Evolutionary conservation across 2,113 vertebrate genomes (phyloP).

Genomic region (Chlorocebus sabaeus): DNA sequence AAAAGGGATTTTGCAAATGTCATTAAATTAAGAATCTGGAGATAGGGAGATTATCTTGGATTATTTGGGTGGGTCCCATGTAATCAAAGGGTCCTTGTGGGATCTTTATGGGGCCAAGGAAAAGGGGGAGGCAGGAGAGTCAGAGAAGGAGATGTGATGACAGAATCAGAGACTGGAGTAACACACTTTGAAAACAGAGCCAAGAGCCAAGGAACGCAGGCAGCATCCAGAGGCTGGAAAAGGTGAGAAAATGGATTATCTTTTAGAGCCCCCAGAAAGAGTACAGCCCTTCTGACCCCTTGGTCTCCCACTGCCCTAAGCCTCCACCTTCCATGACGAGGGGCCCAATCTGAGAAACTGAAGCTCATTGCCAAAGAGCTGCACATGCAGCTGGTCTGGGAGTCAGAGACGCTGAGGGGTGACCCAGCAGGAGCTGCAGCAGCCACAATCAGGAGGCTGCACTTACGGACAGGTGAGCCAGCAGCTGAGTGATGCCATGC

Average conservation of each 20-base stretch:
- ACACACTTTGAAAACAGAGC: neutral
- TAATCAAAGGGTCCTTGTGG: neutral
- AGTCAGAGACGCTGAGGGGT: neutral
- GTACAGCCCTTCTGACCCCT: neutral
- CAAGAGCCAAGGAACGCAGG: neutral
- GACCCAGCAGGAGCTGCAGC: neutral
- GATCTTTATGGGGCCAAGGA: neutral
- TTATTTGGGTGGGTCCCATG: neutral
- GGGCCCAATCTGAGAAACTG: neutral
- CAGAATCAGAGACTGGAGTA: neutral
- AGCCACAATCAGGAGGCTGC: neutral
- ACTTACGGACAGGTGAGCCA: neutral
- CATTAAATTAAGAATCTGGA: neutral
- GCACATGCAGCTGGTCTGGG: neutral
- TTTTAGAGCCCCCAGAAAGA: neutral
- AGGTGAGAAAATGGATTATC: neutral
- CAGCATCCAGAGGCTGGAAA: neutral
- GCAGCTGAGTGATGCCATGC: neutral
- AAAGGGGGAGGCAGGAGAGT: neutral
- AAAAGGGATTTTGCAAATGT: neutral
- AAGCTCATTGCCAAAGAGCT: neutral
- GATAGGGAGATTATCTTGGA: too few relatives aligned
- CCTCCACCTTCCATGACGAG: neutral
- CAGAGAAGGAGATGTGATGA: neutral
- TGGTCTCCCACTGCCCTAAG: neutral